Conservation (phyloP, 1,140 invertebrate genomes). For the Diorhabda elongata region DNA sequence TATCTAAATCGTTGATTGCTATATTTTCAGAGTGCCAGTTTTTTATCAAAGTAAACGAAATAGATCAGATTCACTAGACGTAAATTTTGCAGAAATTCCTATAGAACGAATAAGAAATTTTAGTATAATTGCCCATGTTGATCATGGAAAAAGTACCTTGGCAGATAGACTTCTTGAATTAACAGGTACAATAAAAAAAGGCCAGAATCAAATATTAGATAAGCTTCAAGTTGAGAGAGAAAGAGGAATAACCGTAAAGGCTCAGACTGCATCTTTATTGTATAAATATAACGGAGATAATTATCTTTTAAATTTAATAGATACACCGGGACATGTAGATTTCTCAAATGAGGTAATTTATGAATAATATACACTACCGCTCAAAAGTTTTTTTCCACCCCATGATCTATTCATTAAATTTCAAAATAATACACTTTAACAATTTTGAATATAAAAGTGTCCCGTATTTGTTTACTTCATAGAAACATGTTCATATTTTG, state of each 20-base stretch:
- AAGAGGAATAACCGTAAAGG: slow-evolving; percentile 97
- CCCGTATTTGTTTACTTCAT: too few relatives aligned
- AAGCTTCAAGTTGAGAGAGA: slow-evolving; percentile 87
- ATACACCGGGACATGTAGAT: slow-evolving; percentile 98
- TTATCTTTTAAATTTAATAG: slow-evolving; percentile 94
- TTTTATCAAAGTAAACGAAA: neutral
- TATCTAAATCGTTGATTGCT: neutral
- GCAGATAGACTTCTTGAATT: slow-evolving; percentile 89
- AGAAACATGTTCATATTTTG: too few relatives aligned
- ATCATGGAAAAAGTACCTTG: slow-evolving; percentile 96
- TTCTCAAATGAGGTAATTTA: slow-evolving; percentile 88
- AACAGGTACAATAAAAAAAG: slow-evolving; percentile 75
- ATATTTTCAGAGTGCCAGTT: neutral
- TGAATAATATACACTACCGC: too few relatives aligned
- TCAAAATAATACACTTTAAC: too few relatives aligned
- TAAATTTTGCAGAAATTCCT: slow-evolving; percentile 47
- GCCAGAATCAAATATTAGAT: slow-evolving; percentile 81
- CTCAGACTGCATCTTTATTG: slow-evolving; percentile 88
- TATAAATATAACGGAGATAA: slow-evolving; percentile 63
- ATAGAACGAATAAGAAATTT: slow-evolving; percentile 84
- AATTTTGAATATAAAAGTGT: too few relatives aligned
- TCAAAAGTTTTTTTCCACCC: too few relatives aligned
- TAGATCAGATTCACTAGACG: neutral
- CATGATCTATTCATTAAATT: too few relatives aligned
- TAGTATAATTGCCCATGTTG: slow-evolving; percentile 95